Conservation (phyloP, 2,888 invertebrate genomes). For the Homarus gammarus region DNA sequence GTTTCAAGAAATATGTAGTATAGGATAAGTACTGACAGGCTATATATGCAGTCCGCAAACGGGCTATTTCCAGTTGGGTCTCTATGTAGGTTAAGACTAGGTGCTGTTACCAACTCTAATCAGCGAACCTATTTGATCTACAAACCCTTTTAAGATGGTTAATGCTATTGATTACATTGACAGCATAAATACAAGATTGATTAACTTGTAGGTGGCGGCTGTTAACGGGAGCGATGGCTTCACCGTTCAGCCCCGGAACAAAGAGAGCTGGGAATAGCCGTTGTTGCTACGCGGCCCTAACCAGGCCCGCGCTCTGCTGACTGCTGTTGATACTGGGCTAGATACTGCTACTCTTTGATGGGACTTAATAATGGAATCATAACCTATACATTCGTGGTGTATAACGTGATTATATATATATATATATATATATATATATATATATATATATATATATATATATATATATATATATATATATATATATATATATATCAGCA, state of each 20-base stretch:
- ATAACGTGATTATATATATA: constrained; percentile 15
- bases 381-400: no score
- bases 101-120: constrained; percentile 61
- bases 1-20: no score
- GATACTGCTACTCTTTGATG: background rate
- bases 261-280: constrained; percentile 69
- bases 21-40: background rate
- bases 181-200: background rate
- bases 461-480: no score
- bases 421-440: constrained; percentile 29
- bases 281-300: constrained; percentile 68
- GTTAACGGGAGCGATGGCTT: constrained; percentile 48
- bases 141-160: no score
- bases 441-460: constrained; percentile 29
- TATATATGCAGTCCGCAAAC: constrained; percentile 18
- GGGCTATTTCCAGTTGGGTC: constrained; percentile 60
- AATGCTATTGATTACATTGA: background rate
- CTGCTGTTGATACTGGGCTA: background rate
- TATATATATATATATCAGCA: no score
- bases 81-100: constrained; percentile 67
- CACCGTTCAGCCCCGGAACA: constrained; percentile 64
- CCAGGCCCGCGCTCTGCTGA: constrained; percentile 38
- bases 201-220: constrained; percentile 11
- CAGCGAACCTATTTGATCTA: constrained; percentile 12
- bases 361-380: no score